Base-by-base conservation (phyloP, 2,797 vertebrate genomes). In the Mergus octosetaceus region DNA sequence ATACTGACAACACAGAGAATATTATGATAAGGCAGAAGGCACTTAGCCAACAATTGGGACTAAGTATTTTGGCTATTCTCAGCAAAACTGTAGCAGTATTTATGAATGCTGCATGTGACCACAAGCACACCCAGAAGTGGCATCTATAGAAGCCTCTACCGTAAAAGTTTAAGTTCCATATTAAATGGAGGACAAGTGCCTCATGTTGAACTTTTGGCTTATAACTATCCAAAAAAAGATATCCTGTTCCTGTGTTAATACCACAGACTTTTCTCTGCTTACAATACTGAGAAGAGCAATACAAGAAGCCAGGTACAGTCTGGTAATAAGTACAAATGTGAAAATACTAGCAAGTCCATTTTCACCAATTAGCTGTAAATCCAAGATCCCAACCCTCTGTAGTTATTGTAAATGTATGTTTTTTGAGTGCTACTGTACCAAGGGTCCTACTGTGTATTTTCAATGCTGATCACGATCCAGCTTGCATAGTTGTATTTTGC, bases 401-500 rank as follows among this genome's bases (percentile, higher is more conserved):
- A 62, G 32, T 64, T 76, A 41, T 14, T 76, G 57, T 22, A 88
- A 39, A 86, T 24, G 30, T 30, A 89, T 53, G 53, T 2, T 36
- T 87, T 90, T 65, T 62, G 47, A 90, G 43, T 16, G 13, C 47
- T 30, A 6, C 57, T 38, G 47, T 87, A 64, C 71, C 77, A 91
- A 39, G 41, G 80, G 60, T 95, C 51, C 5, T 1, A 20, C 13
- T 87, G 60, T 84, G 17, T 53, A 25, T 60, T 94, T 91, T 92
- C 80, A 87, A 93, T 51, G 16, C 25, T 81, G 30, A 53, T 90
- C 22, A 7, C 71, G 21, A 78, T 88, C 70, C 82, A 90, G 56
- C 53, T 94, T 92, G 76, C 85, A 72, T 96, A 93, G 95, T 54
- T 66, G 10, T 79, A 25, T 85, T 89, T 1, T 6, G 49, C 87